These are phyloP conservation scores for Petrocephalus zakoni DNA, from an alignment of 2,113 vertebrate genomes.

Conservation along the genomic window DNA sequence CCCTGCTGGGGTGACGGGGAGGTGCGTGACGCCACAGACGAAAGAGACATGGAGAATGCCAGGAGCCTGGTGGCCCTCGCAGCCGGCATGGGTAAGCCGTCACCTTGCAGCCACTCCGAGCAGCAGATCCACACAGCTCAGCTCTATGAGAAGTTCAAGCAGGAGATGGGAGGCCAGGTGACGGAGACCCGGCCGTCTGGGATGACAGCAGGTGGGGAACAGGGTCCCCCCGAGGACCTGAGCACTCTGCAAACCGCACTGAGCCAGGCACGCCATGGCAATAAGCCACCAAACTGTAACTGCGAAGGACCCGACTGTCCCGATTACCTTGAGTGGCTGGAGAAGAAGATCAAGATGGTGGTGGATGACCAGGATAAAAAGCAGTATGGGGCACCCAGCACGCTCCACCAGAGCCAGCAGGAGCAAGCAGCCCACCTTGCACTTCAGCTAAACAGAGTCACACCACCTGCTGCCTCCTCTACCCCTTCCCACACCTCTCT, in stretches of 20 bases:
- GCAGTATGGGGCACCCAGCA: slow-evolving; percentile 39
- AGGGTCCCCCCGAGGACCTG: slow-evolving; percentile 68
- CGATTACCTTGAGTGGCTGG: slow-evolving; percentile 95
- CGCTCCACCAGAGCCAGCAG: slow-evolving; percentile 25
- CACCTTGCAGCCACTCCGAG: slow-evolving; percentile 59
- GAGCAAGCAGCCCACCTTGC: slow-evolving; percentile 39
- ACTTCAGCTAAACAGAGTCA: slow-evolving; percentile 49
- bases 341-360: slow-evolving; percentile 86
- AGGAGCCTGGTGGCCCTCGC: slow-evolving; percentile 88
- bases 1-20: slow-evolving; percentile 44
- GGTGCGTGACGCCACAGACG: slow-evolving; percentile 45
- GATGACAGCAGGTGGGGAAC: slow-evolving; percentile 42
- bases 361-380: slow-evolving; percentile 47
- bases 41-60: slow-evolving; percentile 77
- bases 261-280: slow-evolving; percentile 80
- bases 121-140: slow-evolving; percentile 55
- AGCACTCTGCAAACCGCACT: slow-evolving; percentile 78
- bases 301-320: slow-evolving; percentile 93
- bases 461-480: slow-evolving; percentile 32
- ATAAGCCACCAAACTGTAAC: slow-evolving; percentile 90
- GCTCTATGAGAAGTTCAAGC: slow-evolving; percentile 84
- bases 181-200: slow-evolving; percentile 46
- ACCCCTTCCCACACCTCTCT: slow-evolving; percentile 35
- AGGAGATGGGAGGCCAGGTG: slow-evolving; percentile 70
- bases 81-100: slow-evolving; percentile 75